Conservation (phyloP, 92 coral and sea anemone species). For the Heteractis magnifica region DNA sequence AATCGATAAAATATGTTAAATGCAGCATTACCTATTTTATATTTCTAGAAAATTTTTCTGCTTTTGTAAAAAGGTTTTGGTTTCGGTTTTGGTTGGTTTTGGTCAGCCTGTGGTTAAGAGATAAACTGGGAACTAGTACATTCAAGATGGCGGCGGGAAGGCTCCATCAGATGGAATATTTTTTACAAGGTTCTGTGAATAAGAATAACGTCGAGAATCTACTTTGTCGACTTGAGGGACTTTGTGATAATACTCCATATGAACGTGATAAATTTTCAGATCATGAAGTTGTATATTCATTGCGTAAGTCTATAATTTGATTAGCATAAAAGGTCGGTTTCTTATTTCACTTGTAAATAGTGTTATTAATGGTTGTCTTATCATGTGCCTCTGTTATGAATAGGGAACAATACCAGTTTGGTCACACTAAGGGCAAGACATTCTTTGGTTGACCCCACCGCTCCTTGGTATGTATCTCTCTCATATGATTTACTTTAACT, state of each 20-base stretch:
- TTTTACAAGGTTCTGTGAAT: conserved; percentile 85
- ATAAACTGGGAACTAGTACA: not conserved
- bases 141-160: conserved; percentile 80
- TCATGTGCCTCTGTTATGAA: not conserved
- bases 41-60: no score
- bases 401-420: conserved; percentile 58
- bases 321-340: no score
- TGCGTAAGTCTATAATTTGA: conserved; percentile 50
- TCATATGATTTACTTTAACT: not conserved
- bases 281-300: conserved; percentile 77
- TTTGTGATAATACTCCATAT: conserved; percentile 86
- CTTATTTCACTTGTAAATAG: not conserved
- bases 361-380: not conserved
- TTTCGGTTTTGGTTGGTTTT: not conserved
- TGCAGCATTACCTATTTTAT: no score
- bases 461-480: conserved; percentile 69
- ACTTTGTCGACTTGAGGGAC: conserved; percentile 79
- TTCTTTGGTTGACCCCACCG: conserved; percentile 75
- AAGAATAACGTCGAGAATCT: conserved; percentile 72
- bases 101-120: not conserved
- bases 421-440: conserved; percentile 84
- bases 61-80: not conserved
- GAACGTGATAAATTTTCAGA: conserved; percentile 74
- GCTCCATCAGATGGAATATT: conserved; percentile 89
- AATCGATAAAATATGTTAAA: not conserved